Evolutionary conservation across 2,797 vertebrate genomes (phyloP).

Genomic region (Craterocephalus amniculus): DNA sequence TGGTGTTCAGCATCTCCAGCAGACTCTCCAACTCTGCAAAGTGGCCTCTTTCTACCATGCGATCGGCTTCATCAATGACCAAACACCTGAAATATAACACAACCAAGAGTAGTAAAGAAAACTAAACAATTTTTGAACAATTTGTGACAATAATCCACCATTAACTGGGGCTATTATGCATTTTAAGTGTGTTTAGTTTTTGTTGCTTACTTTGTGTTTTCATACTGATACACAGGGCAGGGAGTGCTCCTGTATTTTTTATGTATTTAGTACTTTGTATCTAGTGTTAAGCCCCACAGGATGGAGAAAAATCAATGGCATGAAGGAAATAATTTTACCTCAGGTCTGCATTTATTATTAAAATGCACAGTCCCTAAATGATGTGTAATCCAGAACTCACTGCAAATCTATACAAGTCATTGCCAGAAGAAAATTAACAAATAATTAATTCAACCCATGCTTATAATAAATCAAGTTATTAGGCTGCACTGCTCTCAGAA

Average conservation of each 20-base stretch:
- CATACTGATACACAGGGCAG: background rate
- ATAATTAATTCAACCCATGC: background rate
- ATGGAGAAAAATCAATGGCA: background rate
- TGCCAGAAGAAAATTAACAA: background rate
- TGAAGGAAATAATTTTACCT: background rate
- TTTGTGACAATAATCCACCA: background rate
- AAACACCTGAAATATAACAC: constrained; percentile 86
- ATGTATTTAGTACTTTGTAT: background rate
- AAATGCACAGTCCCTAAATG: background rate
- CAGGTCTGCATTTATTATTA: background rate
- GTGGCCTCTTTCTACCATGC: constrained; percentile 97
- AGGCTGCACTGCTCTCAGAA: background rate
- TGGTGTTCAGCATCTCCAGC: constrained; percentile 91
- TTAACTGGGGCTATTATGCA: background rate
- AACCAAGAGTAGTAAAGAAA: background rate
- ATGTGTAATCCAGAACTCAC: background rate
- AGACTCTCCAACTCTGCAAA: constrained; percentile 93
- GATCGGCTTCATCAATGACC: constrained; percentile 96
- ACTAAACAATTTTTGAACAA: background rate
- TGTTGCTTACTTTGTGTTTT: background rate
- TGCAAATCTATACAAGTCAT: background rate
- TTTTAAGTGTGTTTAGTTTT: background rate
- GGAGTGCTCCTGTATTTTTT: background rate
- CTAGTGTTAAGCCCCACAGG: background rate
- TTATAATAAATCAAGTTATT: background rate